Evolutionary conservation across 2,113 vertebrate species (phyloP).

Genomic region (Channa argus): DNA sequence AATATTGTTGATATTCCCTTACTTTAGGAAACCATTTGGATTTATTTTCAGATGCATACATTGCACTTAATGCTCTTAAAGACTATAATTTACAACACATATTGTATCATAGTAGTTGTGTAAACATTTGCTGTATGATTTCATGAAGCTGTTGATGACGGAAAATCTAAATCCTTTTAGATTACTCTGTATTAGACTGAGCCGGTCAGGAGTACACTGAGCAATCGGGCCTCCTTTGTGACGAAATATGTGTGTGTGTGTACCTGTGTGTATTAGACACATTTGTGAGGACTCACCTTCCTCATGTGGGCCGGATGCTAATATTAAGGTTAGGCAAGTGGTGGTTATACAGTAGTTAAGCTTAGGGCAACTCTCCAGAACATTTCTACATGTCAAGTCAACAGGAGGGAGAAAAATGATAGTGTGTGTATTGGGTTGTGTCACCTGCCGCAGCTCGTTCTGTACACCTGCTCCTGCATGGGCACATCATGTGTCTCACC

Average conservation of each 20-base stretch:
- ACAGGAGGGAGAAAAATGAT: too few species aligned
- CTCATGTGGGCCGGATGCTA: too few species aligned
- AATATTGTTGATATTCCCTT: slow-evolving; percentile 6
- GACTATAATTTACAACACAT: background rate
- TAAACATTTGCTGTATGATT: slow-evolving; percentile 8
- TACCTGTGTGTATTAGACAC: too few species aligned
- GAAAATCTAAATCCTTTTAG: too few species aligned
- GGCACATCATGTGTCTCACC: slow-evolving; percentile 66
- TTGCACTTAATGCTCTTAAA: background rate
- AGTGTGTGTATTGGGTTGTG: background rate
- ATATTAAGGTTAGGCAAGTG: too few species aligned
- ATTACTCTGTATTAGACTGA: background rate
- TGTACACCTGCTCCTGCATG: slow-evolving; percentile 66
- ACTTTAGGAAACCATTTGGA: background rate
- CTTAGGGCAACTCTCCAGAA: too few species aligned
- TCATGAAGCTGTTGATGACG: background rate
- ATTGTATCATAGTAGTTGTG: background rate
- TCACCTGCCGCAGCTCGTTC: slow-evolving; percentile 64
- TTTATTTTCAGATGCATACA: too few species aligned
- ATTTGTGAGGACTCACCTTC: too few species aligned
- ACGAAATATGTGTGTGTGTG: background rate
- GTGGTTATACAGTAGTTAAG: too few species aligned
- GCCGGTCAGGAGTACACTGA: background rate
- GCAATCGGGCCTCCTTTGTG: background rate
- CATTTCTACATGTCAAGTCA: too few species aligned